These are phyloP conservation scores for Eonycteris spelaea DNA, from an alignment of 2,113 vertebrate genomes.

Conservation along the genomic window DNA sequence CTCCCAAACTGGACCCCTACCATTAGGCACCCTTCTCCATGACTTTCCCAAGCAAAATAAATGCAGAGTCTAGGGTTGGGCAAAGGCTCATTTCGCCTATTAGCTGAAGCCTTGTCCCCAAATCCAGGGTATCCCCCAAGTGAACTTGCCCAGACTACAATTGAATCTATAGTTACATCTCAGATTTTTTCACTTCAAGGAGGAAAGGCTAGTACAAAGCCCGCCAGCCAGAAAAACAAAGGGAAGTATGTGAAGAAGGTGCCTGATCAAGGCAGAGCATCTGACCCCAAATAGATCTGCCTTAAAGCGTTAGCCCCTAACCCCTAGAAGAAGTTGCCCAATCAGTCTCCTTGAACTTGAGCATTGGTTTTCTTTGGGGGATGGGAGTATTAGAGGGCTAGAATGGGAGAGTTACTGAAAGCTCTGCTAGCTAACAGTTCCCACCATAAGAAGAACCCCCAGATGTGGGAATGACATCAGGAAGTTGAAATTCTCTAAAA, in stretches of 20 bases:
- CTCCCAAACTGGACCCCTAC: background rate
- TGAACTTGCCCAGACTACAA: background rate
- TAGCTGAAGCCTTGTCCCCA: background rate
- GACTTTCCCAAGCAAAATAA: background rate
- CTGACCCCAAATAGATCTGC: background rate
- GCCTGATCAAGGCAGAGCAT: background rate
- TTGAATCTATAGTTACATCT: background rate
- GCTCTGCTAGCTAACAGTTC: background rate
- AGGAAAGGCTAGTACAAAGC: background rate
- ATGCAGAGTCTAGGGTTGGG: background rate
- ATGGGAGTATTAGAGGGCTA: background rate
- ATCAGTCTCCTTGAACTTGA: background rate
- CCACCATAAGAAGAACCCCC: background rate
- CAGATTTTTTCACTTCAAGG: background rate
- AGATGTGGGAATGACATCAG: background rate
- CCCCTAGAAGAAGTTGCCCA: background rate
- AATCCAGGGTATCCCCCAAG: background rate
- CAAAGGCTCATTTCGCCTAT: background rate
- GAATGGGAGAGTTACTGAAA: background rate
- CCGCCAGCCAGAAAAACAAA: background rate
- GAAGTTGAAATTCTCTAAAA: background rate
- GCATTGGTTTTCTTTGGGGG: background rate
- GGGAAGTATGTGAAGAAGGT: background rate
- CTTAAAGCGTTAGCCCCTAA: background rate
- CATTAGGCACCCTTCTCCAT: background rate